Base-by-base conservation (phyloP, 2,113 vertebrate genomes). In the Daphoenositta chrysoptera region DNA sequence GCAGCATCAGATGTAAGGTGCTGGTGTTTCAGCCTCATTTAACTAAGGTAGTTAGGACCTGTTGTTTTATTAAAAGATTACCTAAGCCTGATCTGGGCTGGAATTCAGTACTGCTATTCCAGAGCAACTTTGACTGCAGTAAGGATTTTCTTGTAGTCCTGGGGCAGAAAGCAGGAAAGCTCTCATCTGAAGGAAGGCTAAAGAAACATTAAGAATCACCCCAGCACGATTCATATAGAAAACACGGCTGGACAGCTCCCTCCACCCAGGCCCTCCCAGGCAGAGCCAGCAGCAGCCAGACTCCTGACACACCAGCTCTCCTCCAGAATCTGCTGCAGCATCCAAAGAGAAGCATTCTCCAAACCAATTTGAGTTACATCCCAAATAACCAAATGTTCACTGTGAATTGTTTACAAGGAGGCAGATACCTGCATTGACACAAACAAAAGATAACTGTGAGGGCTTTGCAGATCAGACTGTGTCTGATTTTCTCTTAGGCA, bases 401-500 rank as follows among this genome's bases (percentile, higher is more conserved):
- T 81, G 47, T 51, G 50, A 82, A 51, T 83, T 78, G 94, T n/a
- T 89, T 50, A 22, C 57, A 89, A 80, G 69, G 77, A 91, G 96
- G 71, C 26, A 94, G 92, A 73, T 81, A 95, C n/a, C 77, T 92
- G 45, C 28, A 20, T 45, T 64, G 42, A 93, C 81, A 93, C 18
- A 0, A 93, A 83, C 4, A 83, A 76, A 96, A 97, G 76, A 37
- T 84, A 83, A 84, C 81, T 90, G 93, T 7, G 58, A 56, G 76
- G 54, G 65, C 54, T 95, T 96, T 96, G 80, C 95, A 94, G 78
- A 87, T 96, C 89, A 90, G 78, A 83, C 24, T 64, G 45, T 21
- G 22, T 78, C n/a, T n/a, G n/a, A n/a, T n/a, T n/a, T n/a, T n/a
- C n/a, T n/a, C n/a, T n/a, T n/a, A n/a, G n/a, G n/a, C 53, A 82